Conservation (phyloP, 2,113 vertebrate genomes). For the Corydoras maculifer region DNA sequence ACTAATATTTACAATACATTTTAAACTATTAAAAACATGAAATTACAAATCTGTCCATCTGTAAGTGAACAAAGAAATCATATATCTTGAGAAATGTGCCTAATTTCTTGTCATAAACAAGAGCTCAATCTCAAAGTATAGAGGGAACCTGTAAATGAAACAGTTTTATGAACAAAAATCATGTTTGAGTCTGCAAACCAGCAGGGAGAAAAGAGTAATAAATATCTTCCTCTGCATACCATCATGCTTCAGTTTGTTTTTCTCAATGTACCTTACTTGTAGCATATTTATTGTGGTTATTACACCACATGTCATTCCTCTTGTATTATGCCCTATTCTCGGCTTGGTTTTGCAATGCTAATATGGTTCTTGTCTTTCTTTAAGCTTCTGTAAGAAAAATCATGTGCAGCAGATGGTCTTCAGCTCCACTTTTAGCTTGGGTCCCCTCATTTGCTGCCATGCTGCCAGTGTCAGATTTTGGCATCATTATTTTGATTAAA, state of each 20-base stretch:
- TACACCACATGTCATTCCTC: conserved; percentile 31
- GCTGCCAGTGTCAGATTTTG: too few relatives aligned
- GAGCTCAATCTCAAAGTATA: not conserved
- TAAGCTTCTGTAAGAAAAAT: conserved; percentile 33
- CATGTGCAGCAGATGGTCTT: conserved; percentile 40
- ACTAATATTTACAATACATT: too few relatives aligned
- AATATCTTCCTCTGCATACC: conserved; percentile 10
- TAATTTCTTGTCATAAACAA: not conserved
- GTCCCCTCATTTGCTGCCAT: too few relatives aligned
- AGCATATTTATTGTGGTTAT: conserved; percentile 45
- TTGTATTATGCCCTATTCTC: conserved; percentile 43
- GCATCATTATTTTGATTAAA: too few relatives aligned
- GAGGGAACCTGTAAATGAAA: conserved; percentile 8
- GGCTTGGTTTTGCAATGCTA: conserved; percentile 43
- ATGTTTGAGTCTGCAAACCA: conserved; percentile 17
- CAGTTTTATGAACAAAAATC: conserved; percentile 3
- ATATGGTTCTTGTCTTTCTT: conserved; percentile 32
- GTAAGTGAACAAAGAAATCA: not conserved
- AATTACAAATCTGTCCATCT: too few relatives aligned
- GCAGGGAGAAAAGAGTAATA: conserved; percentile 21
- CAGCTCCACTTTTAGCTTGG: conserved; percentile 28
- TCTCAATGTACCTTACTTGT: conserved; percentile 30
- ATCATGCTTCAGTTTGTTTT: conserved; percentile 7
- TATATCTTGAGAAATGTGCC: not conserved
- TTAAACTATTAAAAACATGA: too few relatives aligned